phyloP scores from a whole-genome alignment of 2,797 vertebrate genomes.

The Hozukius guyotensis region DNA sequence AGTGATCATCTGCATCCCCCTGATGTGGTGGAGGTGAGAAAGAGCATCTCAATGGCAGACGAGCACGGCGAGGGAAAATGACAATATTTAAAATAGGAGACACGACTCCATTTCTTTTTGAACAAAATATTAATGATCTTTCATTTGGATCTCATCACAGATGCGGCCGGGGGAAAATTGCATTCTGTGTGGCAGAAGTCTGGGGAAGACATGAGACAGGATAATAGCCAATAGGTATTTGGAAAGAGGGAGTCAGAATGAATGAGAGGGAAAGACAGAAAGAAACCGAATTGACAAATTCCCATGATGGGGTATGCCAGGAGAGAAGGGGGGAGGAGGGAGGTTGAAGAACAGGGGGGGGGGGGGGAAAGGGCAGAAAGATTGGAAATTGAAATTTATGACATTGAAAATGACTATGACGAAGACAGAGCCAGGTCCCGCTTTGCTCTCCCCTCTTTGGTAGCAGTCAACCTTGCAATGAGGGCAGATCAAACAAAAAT shows the following conservation, averaged over 20 bases:
- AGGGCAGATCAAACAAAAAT: conserved; percentile 89
- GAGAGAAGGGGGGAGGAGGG: conserved; percentile 33
- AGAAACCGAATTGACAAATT: conserved; percentile 90
- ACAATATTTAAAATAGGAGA: conserved; percentile 75
- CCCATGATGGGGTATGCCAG: conserved; percentile 69
- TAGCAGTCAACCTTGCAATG: conserved; percentile 89
- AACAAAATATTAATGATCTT: conserved; percentile 90
- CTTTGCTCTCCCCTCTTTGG: conserved; percentile 78
- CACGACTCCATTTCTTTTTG: conserved; percentile 79
- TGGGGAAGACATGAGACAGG: conserved; percentile 87
- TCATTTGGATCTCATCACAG: conserved; percentile 91
- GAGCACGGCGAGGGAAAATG: conserved; percentile 47
- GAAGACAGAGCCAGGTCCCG: conserved; percentile 79
- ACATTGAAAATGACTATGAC: conserved; percentile 89
- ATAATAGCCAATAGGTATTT: conserved; percentile 93
- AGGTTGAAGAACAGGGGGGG: conserved; percentile 55
- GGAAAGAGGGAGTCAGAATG: conserved; percentile 74
- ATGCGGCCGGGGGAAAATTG: conserved; percentile 86
- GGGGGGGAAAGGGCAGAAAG: conserved; percentile 43
- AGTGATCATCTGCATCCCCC: conserved; percentile 65
- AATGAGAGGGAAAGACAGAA: conserved; percentile 73
- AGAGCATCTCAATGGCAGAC: conserved; percentile 54
- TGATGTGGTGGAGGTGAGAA: conserved; percentile 55
- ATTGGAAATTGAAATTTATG: conserved; percentile 89
- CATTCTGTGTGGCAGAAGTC: conserved; percentile 86